phyloP scores from a whole-genome alignment of 2,113 vertebrate genomes.

The Puntigrus tetrazona region DNA sequence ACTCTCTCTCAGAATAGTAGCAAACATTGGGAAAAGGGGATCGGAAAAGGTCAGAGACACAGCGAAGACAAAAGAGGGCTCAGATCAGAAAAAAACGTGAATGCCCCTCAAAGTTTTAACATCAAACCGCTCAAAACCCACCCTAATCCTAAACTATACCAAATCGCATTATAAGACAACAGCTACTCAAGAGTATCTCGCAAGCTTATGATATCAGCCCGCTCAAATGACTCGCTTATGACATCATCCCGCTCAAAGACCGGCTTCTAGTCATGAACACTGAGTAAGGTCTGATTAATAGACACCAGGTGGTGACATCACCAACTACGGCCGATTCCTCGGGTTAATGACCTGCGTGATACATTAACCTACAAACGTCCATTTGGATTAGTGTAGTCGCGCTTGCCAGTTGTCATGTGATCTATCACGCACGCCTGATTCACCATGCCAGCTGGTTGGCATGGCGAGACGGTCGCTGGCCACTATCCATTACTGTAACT shows the following conservation, averaged over 20 bases:
- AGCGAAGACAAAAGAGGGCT: background rate
- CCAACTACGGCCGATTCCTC: background rate
- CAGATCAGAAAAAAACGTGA: conserved; percentile 9
- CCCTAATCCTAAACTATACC: background rate
- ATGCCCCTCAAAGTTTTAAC: conserved; percentile 10
- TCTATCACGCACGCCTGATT: conserved; percentile 57
- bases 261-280: conserved; percentile 1
- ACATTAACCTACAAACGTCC: conserved; percentile 49
- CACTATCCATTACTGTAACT: conserved; percentile 35
- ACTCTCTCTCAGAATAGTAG: conserved; percentile 11
- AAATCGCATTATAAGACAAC: background rate
- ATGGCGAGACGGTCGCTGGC: conserved; percentile 32
- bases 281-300: conserved; percentile 44
- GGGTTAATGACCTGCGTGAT: conserved; percentile 21
- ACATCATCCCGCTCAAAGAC: conserved; percentile 26
- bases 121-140: background rate
- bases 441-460: conserved; percentile 49
- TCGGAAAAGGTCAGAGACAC: conserved; percentile 36
- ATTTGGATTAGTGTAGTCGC: conserved; percentile 42
- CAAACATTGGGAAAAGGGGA: background rate
- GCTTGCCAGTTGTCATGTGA: conserved; percentile 53
- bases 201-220: background rate
- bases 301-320: conserved; percentile 48
- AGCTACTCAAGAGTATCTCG: background rate
- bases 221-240: conserved; percentile 19